Evolutionary conservation across 2,113 vertebrate species (phyloP).

Genomic region (Pelecanus crispus): DNA sequence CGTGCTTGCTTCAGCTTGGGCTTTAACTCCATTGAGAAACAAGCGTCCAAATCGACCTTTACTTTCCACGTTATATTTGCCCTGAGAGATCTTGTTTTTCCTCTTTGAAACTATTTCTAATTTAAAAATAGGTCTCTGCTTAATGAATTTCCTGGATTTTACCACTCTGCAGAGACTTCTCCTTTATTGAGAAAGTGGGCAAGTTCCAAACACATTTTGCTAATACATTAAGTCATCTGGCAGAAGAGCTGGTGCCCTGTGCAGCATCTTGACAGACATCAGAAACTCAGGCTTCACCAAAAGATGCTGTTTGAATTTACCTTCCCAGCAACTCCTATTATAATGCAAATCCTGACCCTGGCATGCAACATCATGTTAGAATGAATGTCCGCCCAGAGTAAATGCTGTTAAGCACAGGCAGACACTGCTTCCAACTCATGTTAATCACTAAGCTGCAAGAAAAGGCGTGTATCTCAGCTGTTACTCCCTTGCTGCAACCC

Average conservation of each 20-base stretch:
- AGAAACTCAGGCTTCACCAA: background rate
- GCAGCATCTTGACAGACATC: background rate
- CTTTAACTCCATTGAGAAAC: background rate
- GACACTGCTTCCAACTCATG: background rate
- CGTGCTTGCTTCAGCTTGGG: background rate
- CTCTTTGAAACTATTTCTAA: background rate
- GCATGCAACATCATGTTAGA: background rate
- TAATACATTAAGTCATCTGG: background rate
- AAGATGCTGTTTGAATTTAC: background rate
- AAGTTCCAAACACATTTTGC: background rate
- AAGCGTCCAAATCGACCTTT: background rate
- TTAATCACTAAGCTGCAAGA: background rate
- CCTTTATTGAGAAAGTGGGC: background rate
- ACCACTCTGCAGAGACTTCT: background rate
- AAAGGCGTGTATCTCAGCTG: background rate
- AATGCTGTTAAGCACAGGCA: background rate
- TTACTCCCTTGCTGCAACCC: background rate
- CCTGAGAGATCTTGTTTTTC: background rate
- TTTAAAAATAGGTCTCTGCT: background rate
- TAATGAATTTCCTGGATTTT: constrained; percentile 25
- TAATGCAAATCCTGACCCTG: background rate
- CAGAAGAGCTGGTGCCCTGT: background rate
- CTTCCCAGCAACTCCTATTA: background rate
- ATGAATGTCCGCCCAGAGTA: background rate
- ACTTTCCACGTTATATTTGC: background rate